phyloP scores from a whole-genome alignment of 2,888 invertebrate genomes.

The Rambutsinella grinnellia region DNA sequence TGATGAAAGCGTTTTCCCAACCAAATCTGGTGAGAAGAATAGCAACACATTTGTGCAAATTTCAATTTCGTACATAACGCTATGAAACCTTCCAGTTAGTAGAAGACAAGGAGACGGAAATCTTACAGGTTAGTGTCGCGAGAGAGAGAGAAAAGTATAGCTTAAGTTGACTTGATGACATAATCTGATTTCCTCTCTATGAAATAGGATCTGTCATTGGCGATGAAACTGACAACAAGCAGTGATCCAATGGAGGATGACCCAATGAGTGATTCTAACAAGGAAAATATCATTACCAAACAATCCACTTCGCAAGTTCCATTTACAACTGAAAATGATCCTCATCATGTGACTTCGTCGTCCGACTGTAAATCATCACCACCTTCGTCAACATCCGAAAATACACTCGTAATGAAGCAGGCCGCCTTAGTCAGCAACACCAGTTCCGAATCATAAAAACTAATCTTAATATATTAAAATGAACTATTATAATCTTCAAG shows the following conservation, averaged over 20 bases:
- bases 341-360: slow-evolving; percentile 44
- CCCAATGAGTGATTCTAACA: slow-evolving; percentile 65
- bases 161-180: not conserved
- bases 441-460: slow-evolving; percentile 57
- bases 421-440: slow-evolving; percentile 58
- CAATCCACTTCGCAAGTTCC: slow-evolving; percentile 55
- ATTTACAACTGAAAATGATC: slow-evolving; percentile 57
- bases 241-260: slow-evolving; percentile 65
- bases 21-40: slow-evolving; percentile 89
- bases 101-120: slow-evolving; percentile 96
- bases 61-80: no score
- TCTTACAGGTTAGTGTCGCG: slow-evolving; percentile 76
- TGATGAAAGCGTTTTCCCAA: slow-evolving; percentile 97
- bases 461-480: slow-evolving; percentile 11
- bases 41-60: slow-evolving; percentile 89
- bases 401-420: slow-evolving; percentile 56
- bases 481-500: slow-evolving; percentile 1
- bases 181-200: not conserved
- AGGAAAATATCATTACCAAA: slow-evolving; percentile 65
- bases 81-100: slow-evolving; percentile 90
- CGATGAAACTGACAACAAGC: slow-evolving; percentile 65
- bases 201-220: slow-evolving; percentile 65
- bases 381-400: slow-evolving; percentile 45
- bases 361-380: slow-evolving; percentile 46
- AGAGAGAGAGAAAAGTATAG: not conserved